Percentiles rank a stretch among this genome's conserved stretches.
Conservation (phyloP, 37 sponge, comb jelly and placozoan species). For the Aplysina aerophoba region DNA sequence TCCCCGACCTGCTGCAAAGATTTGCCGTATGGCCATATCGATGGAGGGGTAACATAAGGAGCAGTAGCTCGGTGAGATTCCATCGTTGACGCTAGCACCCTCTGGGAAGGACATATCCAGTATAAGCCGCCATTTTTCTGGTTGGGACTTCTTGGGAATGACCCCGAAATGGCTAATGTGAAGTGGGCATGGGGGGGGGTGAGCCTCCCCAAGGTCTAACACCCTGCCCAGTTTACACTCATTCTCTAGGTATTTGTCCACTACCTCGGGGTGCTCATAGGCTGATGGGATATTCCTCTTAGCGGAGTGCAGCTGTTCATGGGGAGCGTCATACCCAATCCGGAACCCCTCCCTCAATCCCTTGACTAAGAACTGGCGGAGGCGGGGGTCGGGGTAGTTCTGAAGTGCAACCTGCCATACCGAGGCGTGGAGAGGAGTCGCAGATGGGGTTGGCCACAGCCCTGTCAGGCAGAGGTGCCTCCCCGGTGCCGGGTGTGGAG, state of each 20-base stretch:
- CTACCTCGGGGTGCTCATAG: slow-evolving; percentile 26
- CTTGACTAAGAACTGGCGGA: background rate
- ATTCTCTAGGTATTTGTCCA: slow-evolving; percentile 33
- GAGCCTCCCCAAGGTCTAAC: background rate
- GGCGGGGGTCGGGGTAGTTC: background rate
- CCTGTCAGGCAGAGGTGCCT: no score
- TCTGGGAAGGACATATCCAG: slow-evolving; percentile 40
- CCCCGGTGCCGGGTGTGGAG: no score
- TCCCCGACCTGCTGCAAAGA: slow-evolving; percentile 20
- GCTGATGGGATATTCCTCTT: slow-evolving; percentile 41
- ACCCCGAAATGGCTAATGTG: slow-evolving; percentile 45
- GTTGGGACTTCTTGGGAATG: slow-evolving; percentile 31
- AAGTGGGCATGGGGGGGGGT: background rate
- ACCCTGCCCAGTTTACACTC: slow-evolving; percentile 22
- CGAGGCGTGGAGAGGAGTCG: background rate
- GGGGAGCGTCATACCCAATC: no score
- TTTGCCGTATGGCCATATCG: slow-evolving; percentile 2
- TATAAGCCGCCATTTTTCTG: slow-evolving; percentile 43
- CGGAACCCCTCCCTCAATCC: no score
- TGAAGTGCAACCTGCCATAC: background rate
- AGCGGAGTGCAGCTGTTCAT: no score
- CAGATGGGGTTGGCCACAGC: no score
- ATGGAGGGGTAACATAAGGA: slow-evolving; percentile 37
- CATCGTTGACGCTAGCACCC: slow-evolving; percentile 47
- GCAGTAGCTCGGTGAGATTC: slow-evolving; percentile 40